Percentiles rank a stretch among this genome's conserved stretches.
These are phyloP conservation scores for Rhynchotus rufescens DNA, from an alignment of 2,797 vertebrate species.

Conservation along the genomic window DNA sequence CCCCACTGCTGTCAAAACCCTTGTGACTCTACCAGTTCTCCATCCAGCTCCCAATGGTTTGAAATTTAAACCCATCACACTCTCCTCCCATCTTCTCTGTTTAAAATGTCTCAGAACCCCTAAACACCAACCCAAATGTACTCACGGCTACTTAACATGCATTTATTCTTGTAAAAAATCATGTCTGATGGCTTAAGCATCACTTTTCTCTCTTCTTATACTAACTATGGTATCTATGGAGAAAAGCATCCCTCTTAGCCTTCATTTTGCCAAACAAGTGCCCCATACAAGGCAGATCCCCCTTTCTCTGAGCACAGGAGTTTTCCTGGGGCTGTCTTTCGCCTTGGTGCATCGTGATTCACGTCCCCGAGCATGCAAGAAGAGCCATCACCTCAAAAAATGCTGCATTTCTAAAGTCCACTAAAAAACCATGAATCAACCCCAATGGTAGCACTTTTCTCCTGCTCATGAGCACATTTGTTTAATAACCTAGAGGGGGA, in stretches of 20 bases:
- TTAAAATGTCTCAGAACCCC: background rate
- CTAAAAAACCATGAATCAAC: background rate
- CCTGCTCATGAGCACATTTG: background rate
- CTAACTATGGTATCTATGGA: background rate
- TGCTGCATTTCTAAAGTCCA: slow-evolving; percentile 18
- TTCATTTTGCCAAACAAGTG: background rate
- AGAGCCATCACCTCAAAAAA: background rate
- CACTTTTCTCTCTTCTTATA: background rate
- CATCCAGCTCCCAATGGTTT: background rate
- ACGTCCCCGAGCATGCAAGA: background rate
- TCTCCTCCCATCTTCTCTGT: background rate
- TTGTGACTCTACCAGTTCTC: background rate
- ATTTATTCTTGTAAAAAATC: background rate
- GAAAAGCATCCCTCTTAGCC: background rate
- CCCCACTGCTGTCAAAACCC: background rate
- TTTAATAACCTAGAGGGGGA: background rate
- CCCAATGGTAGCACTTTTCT: background rate
- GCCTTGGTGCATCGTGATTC: background rate
- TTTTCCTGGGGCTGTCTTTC: background rate
- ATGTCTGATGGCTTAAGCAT: background rate
- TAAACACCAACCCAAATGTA: background rate
- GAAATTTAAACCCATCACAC: background rate
- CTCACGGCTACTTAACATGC: background rate
- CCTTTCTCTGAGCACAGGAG: background rate
- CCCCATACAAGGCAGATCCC: background rate